Evolutionary conservation across 2,113 vertebrate genomes (phyloP), one percentile per base, ranked within the genome.

Genomic region (Falco punctatus): DNA sequence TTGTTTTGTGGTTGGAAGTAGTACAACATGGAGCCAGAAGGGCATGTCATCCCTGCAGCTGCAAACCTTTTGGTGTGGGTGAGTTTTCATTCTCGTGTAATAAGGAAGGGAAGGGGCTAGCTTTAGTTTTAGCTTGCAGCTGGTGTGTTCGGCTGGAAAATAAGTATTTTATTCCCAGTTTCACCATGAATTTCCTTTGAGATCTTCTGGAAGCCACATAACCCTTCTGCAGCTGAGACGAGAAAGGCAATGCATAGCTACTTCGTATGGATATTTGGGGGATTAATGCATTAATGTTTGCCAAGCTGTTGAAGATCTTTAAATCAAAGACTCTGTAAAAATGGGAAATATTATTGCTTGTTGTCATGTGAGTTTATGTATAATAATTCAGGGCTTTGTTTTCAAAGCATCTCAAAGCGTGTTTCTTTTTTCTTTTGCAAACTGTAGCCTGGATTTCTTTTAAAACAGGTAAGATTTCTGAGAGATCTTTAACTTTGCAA

Each of bases 391-490:
- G 85, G 88, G 90, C 82, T 96, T 94, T 96, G 64, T 90, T 93
- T 96, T 94, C 88, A 90, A 96, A 85, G 67, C 51, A 90, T 96
- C 95, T 95, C 67, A 95, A 96, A 94, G 90, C 27, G 19, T 86
- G 44, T 93, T 96, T 95, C 66, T 95, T 94, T 86, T 85, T 86
- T 88, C 67, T 93, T 96, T 93, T 93, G 90, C 92, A 96, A 90
- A 93, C 86, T 88, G 64, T 93, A 95, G 96, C 95, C 75, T 94
- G 94, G 93, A 94, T 96, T 93, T 96, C 92, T 96, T 97, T 96
- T 85, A 96, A 97, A 97, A 96, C 77, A 82, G 84, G 81, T 94
- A 92, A 96, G 95, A 79, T 91, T 91, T 96, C 81, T 58, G 77
- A 92, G 78, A 86, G 78, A 78, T 90, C 89, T 94, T 96, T 94